Evolutionary conservation across 2,888 invertebrate species (phyloP), one percentile per base, ranked within the genome.

Genomic region (Prostheceraeus crozeri): DNA sequence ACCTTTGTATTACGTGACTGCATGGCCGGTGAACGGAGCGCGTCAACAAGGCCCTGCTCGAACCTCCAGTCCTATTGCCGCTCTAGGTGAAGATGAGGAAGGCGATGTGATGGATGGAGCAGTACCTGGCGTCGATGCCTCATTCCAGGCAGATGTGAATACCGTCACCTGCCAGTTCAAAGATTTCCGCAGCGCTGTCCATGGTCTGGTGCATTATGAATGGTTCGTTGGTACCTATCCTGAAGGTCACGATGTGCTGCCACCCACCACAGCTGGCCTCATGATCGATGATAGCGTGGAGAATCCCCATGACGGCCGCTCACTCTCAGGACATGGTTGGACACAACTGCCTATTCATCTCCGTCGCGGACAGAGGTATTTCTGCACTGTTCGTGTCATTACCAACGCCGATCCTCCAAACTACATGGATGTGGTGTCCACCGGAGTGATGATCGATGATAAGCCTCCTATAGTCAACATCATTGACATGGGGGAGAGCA

Each of bases 201-300:
- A 68, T 55, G 68, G 69, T 8, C 60, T 69, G 11, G 61, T 60
- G 35, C 51, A 52, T 27, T 67, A 65, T 60, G 67, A 65, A 51
- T 68, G 68, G 68, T 67, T 68, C 4, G 62, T 69, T 3, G 69
- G 69, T 1, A 67, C 67, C 1, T 53, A 57, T 27, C 65, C 68
- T 23, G 64, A 63, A 14, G 64, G 53, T 1, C 67, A 67, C 45
- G 67, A 69, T 16, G 55, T 68, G 8, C 62, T 65, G 61, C 65
- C 67, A 4, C 67, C 66, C 56, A 36, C 36, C 21, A 16, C 21
- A n/a, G 27, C 16, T 8, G 53, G 53, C 28, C 11, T 27, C n/a
- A 30, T 52, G 1, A 27, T 52, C n/a, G 30, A 52, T 4, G 53
- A 28, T 31, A 30, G 19, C n/a, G 23, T n/a, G 2, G 53, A 52